Conservation (phyloP, 2,797 vertebrate species). For the Acrossocheilus fasciatus region DNA sequence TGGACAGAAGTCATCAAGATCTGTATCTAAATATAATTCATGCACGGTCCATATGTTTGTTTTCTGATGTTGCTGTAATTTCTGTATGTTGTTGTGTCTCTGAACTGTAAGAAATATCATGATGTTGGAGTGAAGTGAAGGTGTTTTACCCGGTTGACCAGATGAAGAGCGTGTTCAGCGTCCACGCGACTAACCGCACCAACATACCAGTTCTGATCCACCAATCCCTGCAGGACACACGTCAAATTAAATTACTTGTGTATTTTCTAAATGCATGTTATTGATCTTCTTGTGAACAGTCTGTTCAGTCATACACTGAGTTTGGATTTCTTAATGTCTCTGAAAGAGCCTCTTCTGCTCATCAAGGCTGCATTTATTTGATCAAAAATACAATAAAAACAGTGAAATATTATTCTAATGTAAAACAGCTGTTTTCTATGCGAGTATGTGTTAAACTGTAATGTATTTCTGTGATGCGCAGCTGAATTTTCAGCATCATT, state of each 20-base stretch:
- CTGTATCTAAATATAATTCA: neutral
- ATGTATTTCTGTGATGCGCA: neutral
- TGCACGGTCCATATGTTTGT: neutral
- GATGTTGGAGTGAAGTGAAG: neutral
- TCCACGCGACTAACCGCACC: conserved; percentile 79
- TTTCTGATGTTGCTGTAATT: neutral
- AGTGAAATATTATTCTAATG: neutral
- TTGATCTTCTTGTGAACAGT: neutral
- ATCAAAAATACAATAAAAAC: neutral
- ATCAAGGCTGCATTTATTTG: neutral
- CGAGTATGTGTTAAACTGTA: neutral
- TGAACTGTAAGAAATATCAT: neutral
- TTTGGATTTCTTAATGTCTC: neutral
- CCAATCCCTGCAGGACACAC: conserved; percentile 61
- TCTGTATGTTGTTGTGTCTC: neutral
- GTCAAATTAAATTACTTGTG: neutral
- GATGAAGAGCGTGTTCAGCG: conserved; percentile 84
- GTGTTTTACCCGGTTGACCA: conserved; percentile 80
- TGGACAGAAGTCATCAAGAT: neutral
- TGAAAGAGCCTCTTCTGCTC: neutral
- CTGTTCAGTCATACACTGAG: neutral
- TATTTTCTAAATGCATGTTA: neutral
- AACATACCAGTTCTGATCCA: conserved; percentile 83
- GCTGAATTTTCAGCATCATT: neutral
- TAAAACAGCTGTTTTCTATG: neutral